These are phyloP conservation scores for Apamea sordens DNA, from an alignment of 2,888 invertebrate genomes.

Conservation along the genomic window DNA sequence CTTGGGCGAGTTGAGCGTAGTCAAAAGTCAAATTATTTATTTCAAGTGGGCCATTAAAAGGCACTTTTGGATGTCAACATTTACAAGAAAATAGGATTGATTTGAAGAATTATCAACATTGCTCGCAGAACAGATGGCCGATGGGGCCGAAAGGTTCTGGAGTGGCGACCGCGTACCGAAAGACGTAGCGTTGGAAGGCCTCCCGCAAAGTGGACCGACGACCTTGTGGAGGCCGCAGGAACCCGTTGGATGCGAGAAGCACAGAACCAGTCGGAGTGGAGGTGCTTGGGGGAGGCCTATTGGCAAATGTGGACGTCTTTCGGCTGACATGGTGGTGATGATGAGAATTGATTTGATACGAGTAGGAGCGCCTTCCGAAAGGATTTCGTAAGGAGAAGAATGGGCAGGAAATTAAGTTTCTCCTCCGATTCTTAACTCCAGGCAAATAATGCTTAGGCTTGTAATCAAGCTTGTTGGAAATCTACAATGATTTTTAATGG, in stretches of 20 bases:
- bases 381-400: not conserved
- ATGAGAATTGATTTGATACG: not conserved
- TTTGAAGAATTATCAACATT: not conserved
- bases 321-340: too few relatives aligned
- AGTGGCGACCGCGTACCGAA: too few relatives aligned
- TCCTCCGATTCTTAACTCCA: not conserved
- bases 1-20: constrained; percentile 13
- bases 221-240: too few relatives aligned
- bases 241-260: too few relatives aligned
- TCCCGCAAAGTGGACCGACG: too few relatives aligned
- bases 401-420: not conserved
- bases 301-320: too few relatives aligned
- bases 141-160: too few relatives aligned
- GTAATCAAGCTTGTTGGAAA: constrained; percentile 10
- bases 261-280: too few relatives aligned
- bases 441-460: not conserved
- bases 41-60: not conserved
- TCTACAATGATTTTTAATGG: constrained; percentile 29
- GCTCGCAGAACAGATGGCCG: too few relatives aligned
- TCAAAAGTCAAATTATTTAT: not conserved
- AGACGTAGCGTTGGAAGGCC: too few relatives aligned
- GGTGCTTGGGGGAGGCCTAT: too few relatives aligned
- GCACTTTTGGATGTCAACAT: not conserved
- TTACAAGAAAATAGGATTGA: not conserved
- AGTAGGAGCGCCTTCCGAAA: not conserved